Evolutionary conservation across 2,888 invertebrate genomes (phyloP).

Genomic region (Zaprionus obscuricornis): DNA sequence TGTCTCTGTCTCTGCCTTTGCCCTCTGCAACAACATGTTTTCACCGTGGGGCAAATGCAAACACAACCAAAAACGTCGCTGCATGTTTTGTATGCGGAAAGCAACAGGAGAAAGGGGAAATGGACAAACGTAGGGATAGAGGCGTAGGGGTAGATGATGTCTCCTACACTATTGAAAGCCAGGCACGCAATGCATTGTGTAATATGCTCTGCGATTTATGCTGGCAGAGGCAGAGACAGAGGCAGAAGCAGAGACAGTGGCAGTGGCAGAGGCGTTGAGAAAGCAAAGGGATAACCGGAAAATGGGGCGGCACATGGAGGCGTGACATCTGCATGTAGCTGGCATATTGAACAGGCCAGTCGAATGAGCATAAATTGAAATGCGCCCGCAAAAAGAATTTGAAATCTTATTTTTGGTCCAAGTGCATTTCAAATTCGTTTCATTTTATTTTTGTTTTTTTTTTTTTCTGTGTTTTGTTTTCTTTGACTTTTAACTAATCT

Average conservation of each 20-base stretch:
- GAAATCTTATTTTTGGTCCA: constrained; percentile 71
- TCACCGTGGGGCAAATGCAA: not conserved
- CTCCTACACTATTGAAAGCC: constrained; percentile 49
- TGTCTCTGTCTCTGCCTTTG: no score
- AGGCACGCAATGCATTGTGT: constrained; percentile 73
- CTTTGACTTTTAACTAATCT: constrained; percentile 37
- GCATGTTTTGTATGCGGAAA: constrained; percentile 24
- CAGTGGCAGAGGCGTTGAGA: not conserved
- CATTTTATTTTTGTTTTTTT: no score
- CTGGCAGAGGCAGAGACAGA: constrained; percentile 49
- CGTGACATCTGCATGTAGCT: constrained; percentile 64
- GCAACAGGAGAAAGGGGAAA: no score
- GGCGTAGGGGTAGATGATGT: constrained; percentile 7
- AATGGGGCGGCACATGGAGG: constrained; percentile 34
- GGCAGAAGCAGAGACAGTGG: not conserved
- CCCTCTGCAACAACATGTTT: no score
- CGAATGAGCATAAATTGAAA: constrained; percentile 73
- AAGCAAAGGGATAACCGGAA: constrained; percentile 7
- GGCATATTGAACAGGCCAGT: constrained; percentile 66
- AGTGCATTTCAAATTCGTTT: constrained; percentile 34
- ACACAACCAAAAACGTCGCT: constrained; percentile 46
- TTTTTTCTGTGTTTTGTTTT: no score
- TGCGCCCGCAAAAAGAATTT: constrained; percentile 38
- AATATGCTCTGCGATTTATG: constrained; percentile 79
- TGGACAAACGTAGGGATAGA: constrained; percentile 1